phyloP scores from a whole-genome alignment of 2,888 invertebrate genomes.

The Philaethria dido region DNA sequence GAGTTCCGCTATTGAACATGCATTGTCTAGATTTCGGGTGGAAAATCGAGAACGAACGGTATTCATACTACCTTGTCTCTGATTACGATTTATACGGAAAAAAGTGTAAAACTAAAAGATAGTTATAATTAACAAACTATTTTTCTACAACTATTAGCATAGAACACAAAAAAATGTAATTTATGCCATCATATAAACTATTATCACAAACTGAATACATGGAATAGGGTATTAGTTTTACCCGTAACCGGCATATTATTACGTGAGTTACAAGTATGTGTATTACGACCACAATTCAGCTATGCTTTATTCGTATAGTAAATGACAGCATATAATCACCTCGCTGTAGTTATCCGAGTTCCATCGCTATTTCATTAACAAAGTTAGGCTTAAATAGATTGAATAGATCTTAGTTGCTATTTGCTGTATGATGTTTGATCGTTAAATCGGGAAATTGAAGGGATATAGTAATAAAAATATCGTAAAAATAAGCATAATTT shows the following conservation, averaged over 20 bases:
- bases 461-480: too few species aligned
- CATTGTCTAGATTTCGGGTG: too few species aligned
- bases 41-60: too few species aligned
- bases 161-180: too few species aligned
- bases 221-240: background rate
- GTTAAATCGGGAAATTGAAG: too few species aligned
- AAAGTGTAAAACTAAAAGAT: too few species aligned
- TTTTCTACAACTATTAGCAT: too few species aligned
- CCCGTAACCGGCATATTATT: background rate
- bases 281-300: slow-evolving; percentile 25
- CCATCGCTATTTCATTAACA: slow-evolving; percentile 30
- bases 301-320: slow-evolving; percentile 34
- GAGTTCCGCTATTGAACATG: too few species aligned
- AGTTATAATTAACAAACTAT: too few species aligned
- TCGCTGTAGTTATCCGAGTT: slow-evolving; percentile 21
- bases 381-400: slow-evolving; percentile 25
- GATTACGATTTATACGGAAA: too few species aligned
- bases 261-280: background rate
- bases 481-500: too few species aligned
- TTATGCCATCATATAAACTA: background rate
- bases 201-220: background rate
- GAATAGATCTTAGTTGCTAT: slow-evolving; percentile 20
- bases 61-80: too few species aligned
- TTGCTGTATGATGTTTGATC: background rate
- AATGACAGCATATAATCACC: slow-evolving; percentile 34